These are phyloP conservation scores for Leptopilina clavipes DNA, from an alignment of 1,140 invertebrate species.

Conservation along the genomic window DNA sequence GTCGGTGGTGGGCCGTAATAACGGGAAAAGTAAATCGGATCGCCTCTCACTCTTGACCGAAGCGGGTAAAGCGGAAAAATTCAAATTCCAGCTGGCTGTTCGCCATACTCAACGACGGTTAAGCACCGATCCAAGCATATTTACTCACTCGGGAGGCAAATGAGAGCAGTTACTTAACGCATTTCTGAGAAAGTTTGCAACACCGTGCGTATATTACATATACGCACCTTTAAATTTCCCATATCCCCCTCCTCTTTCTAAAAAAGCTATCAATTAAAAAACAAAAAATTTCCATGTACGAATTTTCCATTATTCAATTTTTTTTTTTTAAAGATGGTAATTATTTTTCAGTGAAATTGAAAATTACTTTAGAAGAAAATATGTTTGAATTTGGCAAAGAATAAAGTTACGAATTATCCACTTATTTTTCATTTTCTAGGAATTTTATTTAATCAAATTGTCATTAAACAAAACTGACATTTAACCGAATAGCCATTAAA, in stretches of 20 bases:
- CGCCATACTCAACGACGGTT: conserved; percentile 52
- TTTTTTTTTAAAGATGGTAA: too few relatives aligned
- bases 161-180: conserved; percentile 60
- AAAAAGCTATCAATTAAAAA: too few relatives aligned
- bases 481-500: too few relatives aligned
- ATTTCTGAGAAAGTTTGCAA: conserved; percentile 62
- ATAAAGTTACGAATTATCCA: too few relatives aligned
- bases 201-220: conserved; percentile 25
- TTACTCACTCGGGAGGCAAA: conserved; percentile 52
- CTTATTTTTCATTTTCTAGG: too few relatives aligned
- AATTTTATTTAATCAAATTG: too few relatives aligned
- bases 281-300: too few relatives aligned
- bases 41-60: conserved; percentile 70
- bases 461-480: too few relatives aligned
- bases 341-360: too few relatives aligned
- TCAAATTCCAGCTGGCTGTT: conserved; percentile 62
- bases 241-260: background rate
- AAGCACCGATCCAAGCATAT: conserved; percentile 54
- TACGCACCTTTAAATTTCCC: background rate
- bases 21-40: conserved; percentile 72
- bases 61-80: conserved; percentile 60
- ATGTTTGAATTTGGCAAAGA: too few relatives aligned
- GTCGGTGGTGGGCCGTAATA: conserved; percentile 58
- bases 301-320: too few relatives aligned
- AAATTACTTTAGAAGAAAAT: too few relatives aligned